Evolutionary conservation across 2,113 vertebrate species (phyloP).

Genomic region (Lipotes vexillifer): DNA sequence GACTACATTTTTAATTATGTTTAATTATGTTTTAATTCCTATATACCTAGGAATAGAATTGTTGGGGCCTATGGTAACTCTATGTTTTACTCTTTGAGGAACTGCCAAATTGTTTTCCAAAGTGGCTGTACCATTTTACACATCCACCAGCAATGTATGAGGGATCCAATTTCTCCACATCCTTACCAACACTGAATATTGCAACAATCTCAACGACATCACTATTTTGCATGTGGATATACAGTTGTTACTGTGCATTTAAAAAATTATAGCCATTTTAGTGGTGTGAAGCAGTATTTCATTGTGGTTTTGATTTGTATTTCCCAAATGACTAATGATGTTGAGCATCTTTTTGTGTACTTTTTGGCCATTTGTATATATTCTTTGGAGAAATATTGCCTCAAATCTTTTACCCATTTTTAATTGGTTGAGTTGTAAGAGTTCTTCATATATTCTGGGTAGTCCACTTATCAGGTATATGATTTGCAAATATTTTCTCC

Average conservation of each 20-base stretch:
- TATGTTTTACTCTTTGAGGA: background rate
- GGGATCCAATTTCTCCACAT: background rate
- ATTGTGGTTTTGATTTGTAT: background rate
- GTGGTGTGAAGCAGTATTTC: background rate
- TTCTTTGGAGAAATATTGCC: background rate
- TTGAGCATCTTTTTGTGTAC: background rate
- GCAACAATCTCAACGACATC: background rate
- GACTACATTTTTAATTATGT: no score
- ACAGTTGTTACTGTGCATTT: background rate
- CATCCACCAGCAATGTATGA: background rate
- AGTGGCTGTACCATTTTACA: background rate
- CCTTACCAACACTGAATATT: background rate
- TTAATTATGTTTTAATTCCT: no score
- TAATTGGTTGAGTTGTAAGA: background rate
- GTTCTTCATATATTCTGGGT: background rate
- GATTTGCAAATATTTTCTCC: background rate
- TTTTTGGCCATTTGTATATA: background rate
- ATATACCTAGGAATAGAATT: no score
- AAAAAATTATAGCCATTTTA: background rate
- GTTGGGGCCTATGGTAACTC: no score
- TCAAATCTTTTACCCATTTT: background rate
- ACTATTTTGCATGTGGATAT: background rate
- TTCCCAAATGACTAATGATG: background rate
- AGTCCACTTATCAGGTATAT: background rate
- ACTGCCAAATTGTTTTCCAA: background rate